phyloP scores from a whole-genome alignment of 2,888 invertebrate genomes.

The Calephelis perditalis region DNA sequence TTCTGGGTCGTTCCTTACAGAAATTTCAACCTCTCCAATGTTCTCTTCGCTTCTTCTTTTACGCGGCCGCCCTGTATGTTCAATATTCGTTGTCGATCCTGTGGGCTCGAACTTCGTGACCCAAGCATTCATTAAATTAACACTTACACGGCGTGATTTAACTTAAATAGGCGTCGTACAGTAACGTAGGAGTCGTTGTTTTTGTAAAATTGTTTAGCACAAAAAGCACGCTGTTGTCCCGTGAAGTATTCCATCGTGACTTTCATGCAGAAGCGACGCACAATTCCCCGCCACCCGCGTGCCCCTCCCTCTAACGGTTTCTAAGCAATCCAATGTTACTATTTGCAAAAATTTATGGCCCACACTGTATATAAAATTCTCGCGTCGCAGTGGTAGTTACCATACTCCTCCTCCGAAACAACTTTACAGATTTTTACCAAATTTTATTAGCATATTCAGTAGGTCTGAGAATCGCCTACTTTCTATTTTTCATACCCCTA shows the following conservation, averaged over 20 bases:
- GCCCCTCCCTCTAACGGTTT: neutral
- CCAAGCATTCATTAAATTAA: slow-evolving; percentile 16
- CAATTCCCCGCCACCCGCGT: neutral
- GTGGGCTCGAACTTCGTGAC: slow-evolving; percentile 19
- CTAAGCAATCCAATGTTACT: neutral
- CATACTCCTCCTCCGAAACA: too few relatives aligned
- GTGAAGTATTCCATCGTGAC: slow-evolving; percentile 23
- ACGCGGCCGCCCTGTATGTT: slow-evolving; percentile 19
- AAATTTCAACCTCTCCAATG: slow-evolving; percentile 13
- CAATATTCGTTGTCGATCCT: slow-evolving; percentile 20
- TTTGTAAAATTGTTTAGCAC: too few relatives aligned
- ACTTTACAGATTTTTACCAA: too few relatives aligned
- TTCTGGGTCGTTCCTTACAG: slow-evolving; percentile 17
- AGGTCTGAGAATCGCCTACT: too few relatives aligned
- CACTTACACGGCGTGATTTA: slow-evolving; percentile 25
- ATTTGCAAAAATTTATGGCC: too few relatives aligned
- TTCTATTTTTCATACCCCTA: too few relatives aligned
- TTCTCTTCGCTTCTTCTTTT: slow-evolving; percentile 18
- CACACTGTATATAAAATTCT: too few relatives aligned
- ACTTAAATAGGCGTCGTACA: slow-evolving; percentile 29
- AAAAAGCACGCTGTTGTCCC: too few relatives aligned
- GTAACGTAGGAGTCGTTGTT: slow-evolving; percentile 17
- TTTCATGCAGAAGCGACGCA: slow-evolving; percentile 24
- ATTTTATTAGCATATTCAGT: too few relatives aligned
- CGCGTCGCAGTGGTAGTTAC: too few relatives aligned